These are phyloP conservation scores for Menidia beryllina DNA, from an alignment of 2,113 vertebrate genomes.

Conservation along the genomic window DNA sequence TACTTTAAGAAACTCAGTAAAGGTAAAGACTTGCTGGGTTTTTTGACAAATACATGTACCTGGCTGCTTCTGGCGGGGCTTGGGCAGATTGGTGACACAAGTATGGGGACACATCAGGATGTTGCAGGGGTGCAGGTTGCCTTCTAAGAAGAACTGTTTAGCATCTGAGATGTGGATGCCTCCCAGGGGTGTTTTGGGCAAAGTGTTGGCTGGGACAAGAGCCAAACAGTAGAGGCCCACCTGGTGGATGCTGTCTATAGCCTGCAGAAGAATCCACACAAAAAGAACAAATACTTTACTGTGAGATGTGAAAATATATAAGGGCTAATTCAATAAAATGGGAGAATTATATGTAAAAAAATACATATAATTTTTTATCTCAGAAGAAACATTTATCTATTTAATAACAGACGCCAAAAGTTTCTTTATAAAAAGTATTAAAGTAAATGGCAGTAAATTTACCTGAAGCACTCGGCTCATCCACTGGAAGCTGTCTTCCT, in stretches of 20 bases:
- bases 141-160: constrained; percentile 96
- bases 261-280: constrained; percentile 76
- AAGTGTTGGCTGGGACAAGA: constrained; percentile 94
- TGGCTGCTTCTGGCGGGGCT: constrained; percentile 97
- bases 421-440: background rate
- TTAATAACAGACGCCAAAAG: background rate
- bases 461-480: constrained; percentile 98
- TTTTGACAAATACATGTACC: constrained; percentile 74
- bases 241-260: constrained; percentile 98
- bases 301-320: background rate
- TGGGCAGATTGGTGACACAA: constrained; percentile 97
- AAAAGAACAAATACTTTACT: background rate
- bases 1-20: constrained; percentile 2
- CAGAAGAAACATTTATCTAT: background rate
- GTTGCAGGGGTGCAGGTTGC: constrained; percentile 95
- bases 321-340: background rate
- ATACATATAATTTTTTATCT: background rate
- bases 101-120: constrained; percentile 99
- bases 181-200: constrained; percentile 96
- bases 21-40: background rate
- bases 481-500: constrained; percentile 99
- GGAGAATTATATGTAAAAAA: background rate
- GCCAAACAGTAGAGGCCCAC: constrained; percentile 97
- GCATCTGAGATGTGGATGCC: constrained; percentile 97
- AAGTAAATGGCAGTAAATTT: background rate